Percentiles rank a stretch among this genome's conserved stretches.
These are phyloP conservation scores for Salvelinus fontinalis DNA, from an alignment of 2,113 vertebrate genomes.

Conservation along the genomic window DNA sequence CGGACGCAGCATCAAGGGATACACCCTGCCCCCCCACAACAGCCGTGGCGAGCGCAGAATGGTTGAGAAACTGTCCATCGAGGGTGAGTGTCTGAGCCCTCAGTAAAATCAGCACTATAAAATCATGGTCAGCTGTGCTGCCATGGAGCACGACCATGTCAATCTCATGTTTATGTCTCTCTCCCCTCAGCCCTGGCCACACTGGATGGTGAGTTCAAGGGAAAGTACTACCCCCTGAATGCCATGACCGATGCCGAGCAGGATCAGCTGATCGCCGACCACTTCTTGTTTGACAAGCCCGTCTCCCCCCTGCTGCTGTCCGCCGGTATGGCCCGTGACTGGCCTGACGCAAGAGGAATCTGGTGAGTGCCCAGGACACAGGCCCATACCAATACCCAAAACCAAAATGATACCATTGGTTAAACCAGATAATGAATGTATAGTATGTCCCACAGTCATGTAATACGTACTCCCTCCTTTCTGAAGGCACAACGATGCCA, in stretches of 20 bases:
- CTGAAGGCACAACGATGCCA: conserved; percentile 88
- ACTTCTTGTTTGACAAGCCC: conserved; percentile 96
- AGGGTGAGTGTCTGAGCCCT: conserved; percentile 67
- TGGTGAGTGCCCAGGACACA: conserved; percentile 73
- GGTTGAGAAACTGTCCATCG: conserved; percentile 84
- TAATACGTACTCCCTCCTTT: neutral
- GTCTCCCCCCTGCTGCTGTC: conserved; percentile 90
- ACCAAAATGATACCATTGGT: too few relatives aligned
- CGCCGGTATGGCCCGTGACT: conserved; percentile 93
- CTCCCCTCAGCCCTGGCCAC: conserved; percentile 81
- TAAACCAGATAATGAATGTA: too few relatives aligned
- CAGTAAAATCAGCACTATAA: too few relatives aligned
- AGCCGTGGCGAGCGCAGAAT: conserved; percentile 89
- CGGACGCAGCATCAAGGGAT: conserved; percentile 91
- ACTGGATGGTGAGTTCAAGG: conserved; percentile 91
- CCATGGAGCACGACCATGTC: too few relatives aligned
- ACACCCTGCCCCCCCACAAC: conserved; percentile 89
- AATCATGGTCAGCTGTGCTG: too few relatives aligned
- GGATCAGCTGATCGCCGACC: conserved; percentile 90
- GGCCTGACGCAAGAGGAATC: conserved; percentile 92
- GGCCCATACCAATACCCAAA: too few relatives aligned
- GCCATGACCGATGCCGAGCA: conserved; percentile 89
- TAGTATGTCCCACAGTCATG: neutral
- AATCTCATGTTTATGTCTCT: neutral
- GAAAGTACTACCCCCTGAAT: conserved; percentile 91